These are phyloP conservation scores for Gymnosoma rotundatum DNA, from an alignment of 2,888 invertebrate genomes.

Conservation along the genomic window DNA sequence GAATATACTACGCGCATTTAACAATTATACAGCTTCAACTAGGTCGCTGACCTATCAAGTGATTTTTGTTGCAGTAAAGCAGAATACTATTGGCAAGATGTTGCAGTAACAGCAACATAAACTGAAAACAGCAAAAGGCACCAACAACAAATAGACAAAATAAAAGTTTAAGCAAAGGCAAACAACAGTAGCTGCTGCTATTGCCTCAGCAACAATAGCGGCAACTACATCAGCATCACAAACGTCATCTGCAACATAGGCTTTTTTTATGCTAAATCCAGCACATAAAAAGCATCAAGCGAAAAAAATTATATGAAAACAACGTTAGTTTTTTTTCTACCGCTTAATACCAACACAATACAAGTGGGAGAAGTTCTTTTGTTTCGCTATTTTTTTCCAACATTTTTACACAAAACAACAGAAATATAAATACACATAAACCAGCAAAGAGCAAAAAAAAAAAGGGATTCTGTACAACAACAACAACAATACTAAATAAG, in stretches of 20 bases:
- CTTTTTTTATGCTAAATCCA: conserved; percentile 44
- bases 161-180: conserved; percentile 32
- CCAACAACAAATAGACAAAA: conserved; percentile 48
- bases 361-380: conserved; percentile 68
- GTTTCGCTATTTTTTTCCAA: conserved; percentile 60
- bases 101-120: conserved; percentile 66
- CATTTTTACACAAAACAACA: conserved; percentile 39
- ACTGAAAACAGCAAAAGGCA: conserved; percentile 38
- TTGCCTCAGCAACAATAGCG: conserved; percentile 33
- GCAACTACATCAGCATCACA: conserved; percentile 39
- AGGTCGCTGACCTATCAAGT: conserved; percentile 82
- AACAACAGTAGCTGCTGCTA: conserved; percentile 62
- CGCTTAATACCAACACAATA: conserved; percentile 58
- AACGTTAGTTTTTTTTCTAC: conserved; percentile 29
- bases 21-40: conserved; percentile 74
- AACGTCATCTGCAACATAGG: conserved; percentile 60
- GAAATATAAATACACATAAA: conserved; percentile 29
- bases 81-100: conserved; percentile 69
- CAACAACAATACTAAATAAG: conserved; percentile 18
- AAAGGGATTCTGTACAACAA: conserved; percentile 29
- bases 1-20: conserved; percentile 67
- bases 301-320: conserved; percentile 58
- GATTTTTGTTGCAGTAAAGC: conserved; percentile 71
- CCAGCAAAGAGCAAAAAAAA: conserved; percentile 18
- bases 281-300: conserved; percentile 42